Evolutionary conservation across 2,113 vertebrate genomes (phyloP).

Genomic region (Lates calcarifer): DNA sequence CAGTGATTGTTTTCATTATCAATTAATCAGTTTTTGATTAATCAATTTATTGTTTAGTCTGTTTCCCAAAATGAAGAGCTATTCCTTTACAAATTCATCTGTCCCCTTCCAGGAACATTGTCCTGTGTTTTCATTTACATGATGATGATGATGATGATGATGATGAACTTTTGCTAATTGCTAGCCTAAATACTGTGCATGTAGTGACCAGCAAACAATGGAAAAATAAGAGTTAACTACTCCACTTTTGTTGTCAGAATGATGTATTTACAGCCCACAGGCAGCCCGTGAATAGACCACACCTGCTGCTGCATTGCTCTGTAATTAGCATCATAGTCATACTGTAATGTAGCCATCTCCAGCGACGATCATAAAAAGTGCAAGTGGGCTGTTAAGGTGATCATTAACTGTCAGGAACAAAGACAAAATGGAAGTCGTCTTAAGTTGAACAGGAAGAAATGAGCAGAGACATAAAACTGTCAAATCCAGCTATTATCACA

Average conservation of each 20-base stretch:
- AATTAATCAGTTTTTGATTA: background rate
- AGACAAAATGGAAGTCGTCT: background rate
- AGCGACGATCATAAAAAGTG: conserved; percentile 5
- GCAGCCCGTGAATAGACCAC: conserved; percentile 40
- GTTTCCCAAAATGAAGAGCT: too few relatives aligned
- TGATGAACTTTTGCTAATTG: background rate
- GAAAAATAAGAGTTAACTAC: background rate
- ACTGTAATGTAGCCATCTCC: conserved; percentile 12
- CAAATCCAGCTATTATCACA: background rate
- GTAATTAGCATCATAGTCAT: conserved; percentile 32
- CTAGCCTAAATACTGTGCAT: too few relatives aligned
- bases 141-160: too few relatives aligned
- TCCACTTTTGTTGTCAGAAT: background rate
- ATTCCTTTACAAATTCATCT: background rate
- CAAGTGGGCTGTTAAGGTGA: background rate
- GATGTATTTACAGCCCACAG: conserved; percentile 13
- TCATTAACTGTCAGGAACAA: conserved; percentile 44
- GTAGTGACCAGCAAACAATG: background rate
- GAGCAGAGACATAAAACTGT: background rate
- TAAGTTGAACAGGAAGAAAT: background rate
- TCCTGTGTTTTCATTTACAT: background rate
- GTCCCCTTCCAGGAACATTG: too few relatives aligned
- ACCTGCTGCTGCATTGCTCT: conserved; percentile 45
- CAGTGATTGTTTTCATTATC: background rate
- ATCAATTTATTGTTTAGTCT: background rate